phyloP scores from a whole-genome alignment of 1,140 invertebrate genomes.

The Rhizoglyphus robini region DNA sequence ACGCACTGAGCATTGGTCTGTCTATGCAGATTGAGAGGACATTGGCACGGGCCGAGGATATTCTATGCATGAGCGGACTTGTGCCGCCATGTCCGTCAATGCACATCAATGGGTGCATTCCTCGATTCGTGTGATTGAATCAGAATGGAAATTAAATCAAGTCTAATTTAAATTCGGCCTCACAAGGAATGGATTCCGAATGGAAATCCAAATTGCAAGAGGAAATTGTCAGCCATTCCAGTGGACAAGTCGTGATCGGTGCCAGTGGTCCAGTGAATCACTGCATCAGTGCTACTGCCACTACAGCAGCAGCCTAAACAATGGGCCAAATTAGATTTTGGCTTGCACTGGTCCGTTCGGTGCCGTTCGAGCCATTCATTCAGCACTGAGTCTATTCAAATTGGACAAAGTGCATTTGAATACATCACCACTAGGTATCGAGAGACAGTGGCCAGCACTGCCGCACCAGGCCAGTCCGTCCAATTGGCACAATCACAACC shows the following conservation, averaged over 20 bases:
- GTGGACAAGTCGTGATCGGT: neutral
- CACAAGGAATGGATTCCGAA: neutral
- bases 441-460: neutral
- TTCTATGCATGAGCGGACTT: conserved; percentile 8
- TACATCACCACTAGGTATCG: neutral
- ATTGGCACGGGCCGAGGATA: neutral
- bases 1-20: neutral
- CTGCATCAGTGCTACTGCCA: neutral
- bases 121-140: conserved; percentile 4
- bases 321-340: neutral
- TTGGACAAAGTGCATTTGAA: neutral
- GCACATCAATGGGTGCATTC: neutral
- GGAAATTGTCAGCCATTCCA: neutral
- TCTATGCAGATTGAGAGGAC: neutral
- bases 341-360: neutral
- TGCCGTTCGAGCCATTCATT: neutral
- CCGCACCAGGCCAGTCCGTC: too few species aligned
- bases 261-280: neutral
- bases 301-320: too few species aligned
- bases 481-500: neutral
- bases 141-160: conserved; percentile 13
- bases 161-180: conserved; percentile 7
- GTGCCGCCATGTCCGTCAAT: neutral
- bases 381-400: neutral
- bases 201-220: conserved; percentile 1